Evolutionary conservation across 1,140 invertebrate genomes (phyloP), one percentile per base, ranked within the genome.

Genomic region (Hestina assimilis): DNA sequence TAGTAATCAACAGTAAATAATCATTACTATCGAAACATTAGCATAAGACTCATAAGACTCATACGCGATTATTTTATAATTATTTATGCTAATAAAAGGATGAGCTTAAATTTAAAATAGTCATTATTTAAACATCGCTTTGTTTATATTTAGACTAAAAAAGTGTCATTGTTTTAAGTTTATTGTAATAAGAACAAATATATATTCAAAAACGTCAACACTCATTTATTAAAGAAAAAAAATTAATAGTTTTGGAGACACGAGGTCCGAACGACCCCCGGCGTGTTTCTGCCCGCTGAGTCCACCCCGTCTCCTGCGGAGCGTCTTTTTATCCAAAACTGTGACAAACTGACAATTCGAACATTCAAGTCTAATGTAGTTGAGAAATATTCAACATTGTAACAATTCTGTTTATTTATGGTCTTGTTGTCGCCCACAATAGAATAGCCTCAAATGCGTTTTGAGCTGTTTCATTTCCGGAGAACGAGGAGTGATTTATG

Each of bases 331-430:
- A 67, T 58, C 55, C 55, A 59, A 65, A 75, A 54, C 63, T 71
- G 72, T 77, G 76, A 87, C 83, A 84, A 87, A 84, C 73, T 83
- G 83, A 83, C 79, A 83, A 87, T 83, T 79, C 74, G 69, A 70
- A 73, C 74, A 85, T 85, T 82, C 79, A 70, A 61, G 72, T 68
- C 79, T 83, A 83, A 87, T 87, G 80, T 78, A 81, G 74, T 87
- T 85, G 83, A 80, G 77, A 69, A 75, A 81, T 77, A 75, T 82
- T 81, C 69, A 79, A 82, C 69, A 53, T 66, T 15, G 66, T 33
- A 79, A 84, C 82, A 83, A 79, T 77, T 71, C 69, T 65, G 63
- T 73, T 87, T 83, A 85, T 87, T 84, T 87, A 87, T 82, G 78
- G 63, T 58, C 58, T 28, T 78, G 69, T 79, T 78, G 75, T 75